Percentiles rank a stretch among this genome's conserved stretches.
phyloP scores from a whole-genome alignment of 2,113 vertebrate species.

The Lycocorax pyrrhopterus region DNA sequence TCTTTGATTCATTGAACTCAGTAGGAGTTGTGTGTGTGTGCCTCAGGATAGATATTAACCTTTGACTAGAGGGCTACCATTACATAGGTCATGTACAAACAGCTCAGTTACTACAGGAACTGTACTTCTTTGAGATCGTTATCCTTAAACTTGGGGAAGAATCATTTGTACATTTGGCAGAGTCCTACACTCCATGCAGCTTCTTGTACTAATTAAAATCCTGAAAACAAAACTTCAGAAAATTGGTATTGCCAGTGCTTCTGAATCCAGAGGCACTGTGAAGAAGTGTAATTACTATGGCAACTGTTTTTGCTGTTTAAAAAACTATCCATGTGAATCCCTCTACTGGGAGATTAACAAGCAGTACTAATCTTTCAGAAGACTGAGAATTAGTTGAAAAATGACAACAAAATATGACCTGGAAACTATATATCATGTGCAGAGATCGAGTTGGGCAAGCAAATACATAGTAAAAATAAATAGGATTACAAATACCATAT shows the following conservation, averaged over 20 bases:
- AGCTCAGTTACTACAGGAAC: constrained; percentile 6
- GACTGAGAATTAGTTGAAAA: constrained; percentile 28
- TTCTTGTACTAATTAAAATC: not conserved
- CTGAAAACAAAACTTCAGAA: not conserved
- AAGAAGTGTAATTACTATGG: not conserved
- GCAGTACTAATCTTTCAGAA: not conserved
- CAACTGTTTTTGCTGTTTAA: not conserved
- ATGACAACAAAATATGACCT: not conserved
- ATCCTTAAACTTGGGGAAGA: not conserved
- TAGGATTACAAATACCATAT: not conserved
- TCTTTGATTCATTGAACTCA: constrained; percentile 14
- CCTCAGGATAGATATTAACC: constrained; percentile 22
- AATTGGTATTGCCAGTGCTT: not conserved
- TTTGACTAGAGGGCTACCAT: not conserved
- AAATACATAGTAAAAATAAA: not conserved
- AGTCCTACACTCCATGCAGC: not conserved
- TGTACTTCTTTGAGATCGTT: not conserved
- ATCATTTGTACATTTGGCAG: not conserved
- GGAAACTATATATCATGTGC: not conserved
- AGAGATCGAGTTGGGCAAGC: not conserved
- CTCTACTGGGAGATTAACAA: not conserved
- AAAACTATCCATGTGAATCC: not conserved
- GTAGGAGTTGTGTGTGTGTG: not conserved
- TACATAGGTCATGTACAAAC: not conserved
- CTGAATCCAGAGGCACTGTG: not conserved